These are phyloP conservation scores for Caenorhabditis virilis DNA, from an alignment of 2,888 invertebrate species.

Conservation along the genomic window DNA sequence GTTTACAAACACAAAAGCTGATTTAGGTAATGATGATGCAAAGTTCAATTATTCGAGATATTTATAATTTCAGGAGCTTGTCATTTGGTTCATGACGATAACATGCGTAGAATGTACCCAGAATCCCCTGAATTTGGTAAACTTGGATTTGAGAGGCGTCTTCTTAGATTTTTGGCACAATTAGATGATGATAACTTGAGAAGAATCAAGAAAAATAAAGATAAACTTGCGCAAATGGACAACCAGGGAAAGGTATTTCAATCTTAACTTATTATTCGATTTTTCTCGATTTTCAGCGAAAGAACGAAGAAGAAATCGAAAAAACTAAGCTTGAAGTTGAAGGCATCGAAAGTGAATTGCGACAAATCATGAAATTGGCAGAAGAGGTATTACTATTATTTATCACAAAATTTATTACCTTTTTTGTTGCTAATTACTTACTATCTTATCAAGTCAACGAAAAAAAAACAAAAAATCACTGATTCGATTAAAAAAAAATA, in stretches of 20 bases:
- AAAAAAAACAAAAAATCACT: neutral
- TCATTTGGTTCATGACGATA: constrained; percentile 92
- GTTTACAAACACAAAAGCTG: constrained; percentile 95
- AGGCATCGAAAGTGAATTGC: constrained; percentile 30
- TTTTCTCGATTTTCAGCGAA: constrained; percentile 41
- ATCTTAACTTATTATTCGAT: neutral
- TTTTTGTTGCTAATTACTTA: too few species aligned
- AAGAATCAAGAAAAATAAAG: constrained; percentile 50
- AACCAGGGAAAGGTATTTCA: constrained; percentile 30
- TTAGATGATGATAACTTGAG: constrained; percentile 57
- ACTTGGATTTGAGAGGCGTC: constrained; percentile 56
- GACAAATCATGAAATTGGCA: constrained; percentile 19
- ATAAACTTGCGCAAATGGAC: constrained; percentile 42
- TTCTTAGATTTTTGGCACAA: constrained; percentile 40
- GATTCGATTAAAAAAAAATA: constrained; percentile 1
- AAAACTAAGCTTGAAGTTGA: constrained; percentile 30
- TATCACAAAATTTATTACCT: too few species aligned
- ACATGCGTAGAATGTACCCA: constrained; percentile 81
- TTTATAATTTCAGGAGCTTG: constrained; percentile 76
- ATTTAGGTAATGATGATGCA: constrained; percentile 75
- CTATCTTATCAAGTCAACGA: constrained; percentile 1
- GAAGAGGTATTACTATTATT: constrained; percentile 32
- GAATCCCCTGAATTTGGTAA: constrained; percentile 45
- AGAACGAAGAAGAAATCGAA: constrained; percentile 41
- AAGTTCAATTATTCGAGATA: neutral